Evolutionary conservation across 2,113 vertebrate species (phyloP), one percentile per base, ranked within the genome.

Genomic region (Megaceryle maxima): DNA sequence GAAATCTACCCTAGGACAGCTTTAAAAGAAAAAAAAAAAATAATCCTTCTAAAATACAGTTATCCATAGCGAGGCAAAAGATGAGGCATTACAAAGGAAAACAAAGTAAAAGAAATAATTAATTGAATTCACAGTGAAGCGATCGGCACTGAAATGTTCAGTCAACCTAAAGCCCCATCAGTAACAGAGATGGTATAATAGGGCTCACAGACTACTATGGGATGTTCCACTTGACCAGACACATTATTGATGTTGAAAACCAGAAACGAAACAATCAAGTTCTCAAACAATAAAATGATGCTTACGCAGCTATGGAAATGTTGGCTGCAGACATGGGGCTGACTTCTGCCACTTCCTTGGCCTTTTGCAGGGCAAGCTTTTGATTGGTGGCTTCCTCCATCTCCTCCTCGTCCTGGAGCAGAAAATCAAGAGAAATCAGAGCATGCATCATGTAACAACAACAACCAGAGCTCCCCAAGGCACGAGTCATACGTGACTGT

Each of bases 381-480:
- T 99, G 99, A 69, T 98, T 99, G 96, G 99, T 99, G 51, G 99
- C 99, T 89, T 99, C 99, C 88, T 99, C 99, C 98, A 99, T 99
- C 95, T 99, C 99, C 92, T 99, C 99, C 96, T 99, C 99, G 8
- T 99, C 99, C 99, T 99, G 87, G 41, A 53, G 62, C 16, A 92
- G 75, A 86, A 75, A 92, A 83, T 24, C 28, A 74, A 68, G 84
- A 59, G 51, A 77, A 53, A 69, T 46, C 56, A 66, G 43, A 75
- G 53, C 3, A 4, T 57, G 15, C 66, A 24, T 20, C 10, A 4
- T 0, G 24, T 33, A 16, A 6, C 1, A 1, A 29, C 46, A 37
- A 10, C 1, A 13, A 37, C 7, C 13, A 55, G 60, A 72, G 60
- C 28, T 80, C 22, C 22, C 63, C 20, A 4, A 15, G 39, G 39